Conservation (phyloP, 2,797 vertebrate species). For the Vipera ursinii region DNA sequence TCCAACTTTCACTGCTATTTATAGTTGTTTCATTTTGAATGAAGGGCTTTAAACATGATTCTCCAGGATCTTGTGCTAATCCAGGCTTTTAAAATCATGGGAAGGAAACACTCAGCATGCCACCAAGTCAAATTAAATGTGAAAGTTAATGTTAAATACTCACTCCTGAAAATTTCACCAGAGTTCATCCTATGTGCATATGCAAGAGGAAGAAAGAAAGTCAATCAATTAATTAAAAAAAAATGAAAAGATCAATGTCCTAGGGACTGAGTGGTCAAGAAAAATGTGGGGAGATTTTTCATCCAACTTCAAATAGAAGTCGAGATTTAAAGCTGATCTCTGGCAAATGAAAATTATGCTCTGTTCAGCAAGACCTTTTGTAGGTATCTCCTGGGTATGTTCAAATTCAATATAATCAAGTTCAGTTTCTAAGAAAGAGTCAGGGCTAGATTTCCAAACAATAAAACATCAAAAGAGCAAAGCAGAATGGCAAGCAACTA, state of each 20-base stretch:
- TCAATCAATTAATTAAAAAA: not conserved
- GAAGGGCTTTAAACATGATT: not conserved
- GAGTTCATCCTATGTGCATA: not conserved
- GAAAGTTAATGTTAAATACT: not conserved
- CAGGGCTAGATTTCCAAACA: not conserved
- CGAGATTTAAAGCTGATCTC: not conserved
- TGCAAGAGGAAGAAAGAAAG: not conserved
- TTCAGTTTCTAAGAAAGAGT: not conserved
- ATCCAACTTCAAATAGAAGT: not conserved
- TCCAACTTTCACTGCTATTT: not conserved
- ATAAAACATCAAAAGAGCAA: not conserved
- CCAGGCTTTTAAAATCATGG: not conserved
- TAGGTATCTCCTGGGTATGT: not conserved
- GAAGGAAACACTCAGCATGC: not conserved
- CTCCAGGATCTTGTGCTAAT: not conserved
- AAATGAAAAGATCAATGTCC: not conserved
- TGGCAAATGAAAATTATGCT: not conserved
- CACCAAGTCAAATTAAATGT: not conserved
- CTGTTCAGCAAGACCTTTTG: not conserved
- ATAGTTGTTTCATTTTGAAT: conserved; percentile 9
- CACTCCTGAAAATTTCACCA: not conserved
- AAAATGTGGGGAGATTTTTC: not conserved
- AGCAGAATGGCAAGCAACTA: not conserved
- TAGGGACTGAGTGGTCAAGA: not conserved
- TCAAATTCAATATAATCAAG: not conserved